Base-by-base conservation (phyloP, 2,888 invertebrate species). In the Scaptomyza tumidula region DNA sequence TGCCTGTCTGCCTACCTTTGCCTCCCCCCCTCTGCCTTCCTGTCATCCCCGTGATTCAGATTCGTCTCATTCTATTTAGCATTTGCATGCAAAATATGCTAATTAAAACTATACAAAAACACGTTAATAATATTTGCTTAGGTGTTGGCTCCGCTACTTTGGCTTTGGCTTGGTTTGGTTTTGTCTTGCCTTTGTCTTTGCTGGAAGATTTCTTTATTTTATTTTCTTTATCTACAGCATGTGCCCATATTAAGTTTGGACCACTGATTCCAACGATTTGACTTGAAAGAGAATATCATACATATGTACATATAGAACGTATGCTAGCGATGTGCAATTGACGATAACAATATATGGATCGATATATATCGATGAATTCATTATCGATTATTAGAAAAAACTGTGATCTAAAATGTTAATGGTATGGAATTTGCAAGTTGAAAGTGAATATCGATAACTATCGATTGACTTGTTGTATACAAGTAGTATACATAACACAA, bases 81-180 rank as follows among this genome's bases (percentile, higher is more conserved):
- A 82, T 76, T 88, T 86, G 76, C 79, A 73, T 76, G 88, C 74
- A 72, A 83, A 88, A 82, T 83, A 83, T 88, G 83, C 70, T 82
- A 83, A 83, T 83, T 86, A 82, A 82, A 86, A 82, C 66, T 79
- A 82, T 66, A 82, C 82, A 85, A 86, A 66, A 88, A 82, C 76
- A 88, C 75, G 79, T 85, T 82, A 78, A 84, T 66, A 84, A 78
- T 64, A 69, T 81, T 78, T 59, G 57, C 71, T 73, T 66, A 80
- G 78, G 87, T 80, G 75, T 84, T 77, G 75, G 63, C 57, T 62
- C 54, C 48, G 61, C 54, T 39, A n/a, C 37, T 39, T 39, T 39
- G 7, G 3, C n/a, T 39, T 55, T 11, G 54, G 46, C 48, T 59
- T 59, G n/a, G 57, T 6, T 48, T 19, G 1, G 19, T 1, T 19